Percentiles rank a stretch among this genome's conserved stretches.
Conservation (phyloP, 2,888 invertebrate genomes). For the Ormyrus pomaceus region DNA sequence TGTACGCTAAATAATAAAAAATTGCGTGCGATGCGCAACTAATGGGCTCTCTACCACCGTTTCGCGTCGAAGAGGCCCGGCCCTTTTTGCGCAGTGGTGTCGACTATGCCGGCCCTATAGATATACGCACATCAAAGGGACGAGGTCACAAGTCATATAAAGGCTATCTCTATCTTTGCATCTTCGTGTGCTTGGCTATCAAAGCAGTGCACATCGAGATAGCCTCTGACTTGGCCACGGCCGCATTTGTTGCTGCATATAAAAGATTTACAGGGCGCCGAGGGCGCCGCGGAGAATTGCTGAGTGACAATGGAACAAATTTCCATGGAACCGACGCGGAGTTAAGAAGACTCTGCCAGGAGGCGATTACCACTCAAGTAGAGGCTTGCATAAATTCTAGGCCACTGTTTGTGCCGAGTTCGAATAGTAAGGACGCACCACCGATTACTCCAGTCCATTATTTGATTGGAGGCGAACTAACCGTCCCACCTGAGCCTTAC, state of each 20-base stretch:
- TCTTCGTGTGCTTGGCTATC: slow-evolving; percentile 61
- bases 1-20: neutral
- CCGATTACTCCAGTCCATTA: neutral
- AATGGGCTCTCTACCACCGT: neutral
- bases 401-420: neutral
- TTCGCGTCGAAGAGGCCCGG: neutral
- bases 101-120: slow-evolving; percentile 60
- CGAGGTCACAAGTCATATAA: slow-evolving; percentile 51
- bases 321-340: slow-evolving; percentile 3
- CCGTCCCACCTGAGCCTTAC: neutral
- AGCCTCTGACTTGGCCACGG: slow-evolving; percentile 3
- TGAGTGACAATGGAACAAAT: neutral
- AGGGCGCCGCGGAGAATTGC: neutral
- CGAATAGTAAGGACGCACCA: neutral
- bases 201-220: slow-evolving; percentile 57
- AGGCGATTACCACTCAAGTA: neutral
- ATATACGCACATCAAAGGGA: slow-evolving; percentile 44
- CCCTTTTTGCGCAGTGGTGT: slow-evolving; percentile 47
- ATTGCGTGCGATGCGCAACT: neutral
- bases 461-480: neutral
- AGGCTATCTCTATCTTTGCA: slow-evolving; percentile 55
- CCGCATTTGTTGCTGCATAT: neutral
- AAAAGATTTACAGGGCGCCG: neutral
- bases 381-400: neutral
- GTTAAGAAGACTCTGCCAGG: neutral